These are phyloP conservation scores for Drosophila paramelanica DNA, from an alignment of 2,888 invertebrate species.

Conservation along the genomic window DNA sequence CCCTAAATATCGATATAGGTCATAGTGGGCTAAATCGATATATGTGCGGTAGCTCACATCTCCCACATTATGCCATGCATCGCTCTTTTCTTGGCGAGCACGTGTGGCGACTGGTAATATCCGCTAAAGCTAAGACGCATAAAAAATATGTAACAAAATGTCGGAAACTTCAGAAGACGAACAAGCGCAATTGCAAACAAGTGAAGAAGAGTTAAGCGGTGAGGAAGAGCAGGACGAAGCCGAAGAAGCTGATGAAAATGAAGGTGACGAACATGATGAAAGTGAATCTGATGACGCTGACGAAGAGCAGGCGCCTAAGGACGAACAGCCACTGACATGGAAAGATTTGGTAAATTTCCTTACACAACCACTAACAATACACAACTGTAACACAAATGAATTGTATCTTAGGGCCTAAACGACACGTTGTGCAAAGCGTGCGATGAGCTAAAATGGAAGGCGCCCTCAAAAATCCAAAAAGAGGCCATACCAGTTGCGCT, in stretches of 20 bases:
- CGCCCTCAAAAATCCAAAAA: conserved; percentile 96
- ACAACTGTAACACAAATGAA: not conserved
- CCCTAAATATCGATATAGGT: conserved; percentile 5
- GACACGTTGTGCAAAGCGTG: conserved; percentile 97
- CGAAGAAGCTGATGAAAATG: conserved; percentile 22
- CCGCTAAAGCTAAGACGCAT: conserved; percentile 19
- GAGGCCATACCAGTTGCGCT: conserved; percentile 97
- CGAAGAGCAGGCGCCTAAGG: conserved; percentile 30
- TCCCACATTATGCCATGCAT: not conserved
- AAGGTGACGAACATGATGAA: conserved; percentile 17
- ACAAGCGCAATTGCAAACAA: conserved; percentile 56
- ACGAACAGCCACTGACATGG: conserved; percentile 85
- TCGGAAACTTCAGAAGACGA: conserved; percentile 83
- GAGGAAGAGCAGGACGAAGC: conserved; percentile 44
- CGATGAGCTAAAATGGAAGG: conserved; percentile 95
- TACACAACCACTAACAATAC: too few species aligned
- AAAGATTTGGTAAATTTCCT: conserved; percentile 87
- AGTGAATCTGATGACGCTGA: conserved; percentile 8
- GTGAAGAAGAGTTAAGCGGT: conserved; percentile 65
- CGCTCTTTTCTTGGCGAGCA: conserved; percentile 46
- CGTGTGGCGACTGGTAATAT: conserved; percentile 53
- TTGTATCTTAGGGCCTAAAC: conserved; percentile 90
- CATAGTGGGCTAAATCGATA: conserved; percentile 14
- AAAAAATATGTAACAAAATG: conserved; percentile 67
- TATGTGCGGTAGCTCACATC: not conserved